A percentile compares a stretch with the other conserved stretches of the same genome.
phyloP scores from a whole-genome alignment of 2,797 vertebrate genomes.

The Acipenser oxyrinchus region DNA sequence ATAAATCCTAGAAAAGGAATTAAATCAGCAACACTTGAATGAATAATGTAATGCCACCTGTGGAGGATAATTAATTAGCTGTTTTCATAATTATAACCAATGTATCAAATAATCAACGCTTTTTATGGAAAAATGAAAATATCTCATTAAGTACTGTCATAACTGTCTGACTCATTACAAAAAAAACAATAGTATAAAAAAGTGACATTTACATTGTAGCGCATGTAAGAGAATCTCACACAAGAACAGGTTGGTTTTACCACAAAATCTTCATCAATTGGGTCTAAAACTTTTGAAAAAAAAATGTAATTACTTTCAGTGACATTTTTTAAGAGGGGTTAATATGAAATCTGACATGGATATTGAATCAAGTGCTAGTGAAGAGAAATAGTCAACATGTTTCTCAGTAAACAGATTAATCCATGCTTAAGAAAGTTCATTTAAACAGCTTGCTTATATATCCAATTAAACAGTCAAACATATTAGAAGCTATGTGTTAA shows the following conservation, averaged over 20 bases:
- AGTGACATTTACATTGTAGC: neutral
- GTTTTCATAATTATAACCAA: neutral
- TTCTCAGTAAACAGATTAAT: slow-evolving; percentile 6
- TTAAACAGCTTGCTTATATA: slow-evolving; percentile 3
- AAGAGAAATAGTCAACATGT: slow-evolving; percentile 29
- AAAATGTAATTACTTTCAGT: too few relatives aligned
- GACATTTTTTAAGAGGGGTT: too few relatives aligned
- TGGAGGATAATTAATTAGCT: neutral
- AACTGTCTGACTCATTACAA: neutral
- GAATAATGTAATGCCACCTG: slow-evolving; percentile 4
- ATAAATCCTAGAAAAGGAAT: neutral
- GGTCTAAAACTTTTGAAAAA: too few relatives aligned
- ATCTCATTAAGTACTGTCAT: neutral
- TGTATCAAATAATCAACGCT: neutral
- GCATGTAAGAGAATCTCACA: too few relatives aligned
- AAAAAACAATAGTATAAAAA: neutral
- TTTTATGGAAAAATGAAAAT: neutral
- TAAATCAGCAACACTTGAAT: slow-evolving; percentile 3
- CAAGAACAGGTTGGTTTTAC: too few relatives aligned
- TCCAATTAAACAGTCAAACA: neutral
- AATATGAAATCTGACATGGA: too few relatives aligned
- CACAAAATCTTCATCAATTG: too few relatives aligned
- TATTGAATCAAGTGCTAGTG: slow-evolving; percentile 11
- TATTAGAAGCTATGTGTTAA: slow-evolving; percentile 3
- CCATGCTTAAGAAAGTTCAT: slow-evolving; percentile 16